These are phyloP conservation scores for Cyclophora albipunctata DNA, from an alignment of 2,888 invertebrate species.

Conservation along the genomic window DNA sequence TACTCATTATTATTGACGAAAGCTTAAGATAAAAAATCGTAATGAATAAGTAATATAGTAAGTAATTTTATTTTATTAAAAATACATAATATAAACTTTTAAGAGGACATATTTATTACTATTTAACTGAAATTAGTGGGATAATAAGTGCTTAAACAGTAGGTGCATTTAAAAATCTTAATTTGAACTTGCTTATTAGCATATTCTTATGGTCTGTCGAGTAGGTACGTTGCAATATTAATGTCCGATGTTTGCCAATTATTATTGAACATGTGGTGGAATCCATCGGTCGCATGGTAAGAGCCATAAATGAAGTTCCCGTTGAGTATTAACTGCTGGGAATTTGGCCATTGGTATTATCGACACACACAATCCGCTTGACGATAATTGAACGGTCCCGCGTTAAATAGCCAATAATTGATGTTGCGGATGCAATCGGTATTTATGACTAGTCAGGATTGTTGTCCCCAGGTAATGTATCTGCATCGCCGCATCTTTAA, in stretches of 20 bases:
- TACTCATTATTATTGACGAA: slow-evolving; percentile 1
- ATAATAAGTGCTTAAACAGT: too few relatives aligned
- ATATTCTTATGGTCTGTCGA: slow-evolving; percentile 51
- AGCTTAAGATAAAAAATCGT: too few relatives aligned
- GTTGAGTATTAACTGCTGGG: slow-evolving; percentile 52
- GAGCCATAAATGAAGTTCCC: slow-evolving; percentile 55
- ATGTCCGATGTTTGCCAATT: slow-evolving; percentile 37
- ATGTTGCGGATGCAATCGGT: slow-evolving; percentile 50
- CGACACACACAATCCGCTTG: slow-evolving; percentile 55
- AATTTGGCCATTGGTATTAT: slow-evolving; percentile 61
- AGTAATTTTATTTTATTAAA: too few relatives aligned
- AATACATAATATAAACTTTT: too few relatives aligned
- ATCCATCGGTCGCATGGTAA: slow-evolving; percentile 40
- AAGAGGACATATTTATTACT: too few relatives aligned
- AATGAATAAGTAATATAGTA: too few relatives aligned
- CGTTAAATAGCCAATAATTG: slow-evolving; percentile 67
- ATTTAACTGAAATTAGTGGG: too few relatives aligned
- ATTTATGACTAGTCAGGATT: slow-evolving; percentile 43
- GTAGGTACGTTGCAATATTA: slow-evolving; percentile 52
- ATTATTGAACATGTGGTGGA: slow-evolving; percentile 36
- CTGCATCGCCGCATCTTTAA: slow-evolving; percentile 24
- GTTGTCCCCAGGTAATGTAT: slow-evolving; percentile 22
- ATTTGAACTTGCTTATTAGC: slow-evolving; percentile 44
- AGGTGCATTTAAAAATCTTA: slow-evolving; percentile 6
- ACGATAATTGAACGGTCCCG: slow-evolving; percentile 62